Evolutionary conservation across 64 coral and sea anemone species (phyloP), one percentile per base, ranked within the genome.

Genomic region (Dendrophyllia cribrosa): DNA sequence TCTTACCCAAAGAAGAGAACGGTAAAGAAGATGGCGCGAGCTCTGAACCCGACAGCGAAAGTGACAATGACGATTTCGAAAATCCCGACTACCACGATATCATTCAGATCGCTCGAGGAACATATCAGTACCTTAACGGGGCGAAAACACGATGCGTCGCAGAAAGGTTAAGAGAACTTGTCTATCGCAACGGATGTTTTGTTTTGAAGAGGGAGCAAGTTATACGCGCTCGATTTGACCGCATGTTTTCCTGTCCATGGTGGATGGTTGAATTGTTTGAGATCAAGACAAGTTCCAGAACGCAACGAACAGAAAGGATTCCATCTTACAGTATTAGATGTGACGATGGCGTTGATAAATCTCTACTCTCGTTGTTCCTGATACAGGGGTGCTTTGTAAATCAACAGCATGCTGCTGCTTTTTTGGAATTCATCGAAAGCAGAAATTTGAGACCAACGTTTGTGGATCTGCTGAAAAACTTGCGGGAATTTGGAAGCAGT

Each of bases 31-130:
- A 67, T 25, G 61, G 22, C 66, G 83, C 8, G 22, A 63, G 70
- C 68, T 86, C 68, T 3, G 83, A 86, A 3, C 48, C 19, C n/a
- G 83, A 86, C 9, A 72, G 68, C 51, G 83, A 86, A 20, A 86
- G 83, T 20, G 83, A 86, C 68, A 55, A 70, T 48, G 82, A 86
- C n/a, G 82, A 86, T 53, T 86, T 68, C 83, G 62, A 70, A 49
- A 70, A 86, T 34, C 62, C 44, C 3, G 83, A 86, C 15, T 86
- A 50, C n/a, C 17, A 16, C 44, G 83, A 86, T 7, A 67, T 86
- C 43, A 15, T 72, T 67, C 17, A 67, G 23, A 67, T 70, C 5
- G 46, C 83, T 15, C 15, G n/a, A 1, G 62, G 83, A 47, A 23
- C 25, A 86, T 70, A 72, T 48, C 26, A 86, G 46, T 86, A 46